Evolutionary conservation across 2,113 vertebrate species (phyloP).

Genomic region (Mus pahari): DNA sequence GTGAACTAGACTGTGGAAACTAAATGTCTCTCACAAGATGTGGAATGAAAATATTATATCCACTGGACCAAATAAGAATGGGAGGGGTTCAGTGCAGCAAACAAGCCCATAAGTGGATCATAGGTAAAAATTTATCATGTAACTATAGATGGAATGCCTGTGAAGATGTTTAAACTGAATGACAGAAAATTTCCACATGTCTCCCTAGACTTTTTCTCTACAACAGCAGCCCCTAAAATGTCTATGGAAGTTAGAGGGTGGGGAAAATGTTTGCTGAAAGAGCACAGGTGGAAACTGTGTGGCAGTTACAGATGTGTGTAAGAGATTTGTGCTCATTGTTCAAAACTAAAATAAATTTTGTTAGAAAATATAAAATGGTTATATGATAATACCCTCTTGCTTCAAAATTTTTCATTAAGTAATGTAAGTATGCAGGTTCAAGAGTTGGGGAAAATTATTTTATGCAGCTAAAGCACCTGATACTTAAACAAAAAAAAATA

Average conservation of each 20-base stretch:
- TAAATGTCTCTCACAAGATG: neutral
- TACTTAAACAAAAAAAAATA: neutral
- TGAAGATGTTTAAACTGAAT: neutral
- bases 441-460: neutral
- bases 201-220: neutral
- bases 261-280: neutral
- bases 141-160: rapidly evolving
- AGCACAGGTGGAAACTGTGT: neutral
- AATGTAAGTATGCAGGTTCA: neutral
- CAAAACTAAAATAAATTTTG: neutral
- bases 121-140: neutral
- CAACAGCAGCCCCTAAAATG: neutral
- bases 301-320: neutral
- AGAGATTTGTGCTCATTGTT: neutral
- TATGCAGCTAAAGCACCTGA: neutral
- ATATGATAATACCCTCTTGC: neutral
- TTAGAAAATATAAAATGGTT: neutral
- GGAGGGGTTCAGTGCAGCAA: neutral
- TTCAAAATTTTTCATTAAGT: neutral
- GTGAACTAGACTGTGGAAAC: neutral
- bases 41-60: neutral
- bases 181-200: neutral
- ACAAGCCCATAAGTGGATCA: too few relatives aligned
- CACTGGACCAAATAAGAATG: neutral
- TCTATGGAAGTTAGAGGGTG: neutral